Evolutionary conservation across 2,797 vertebrate genomes (phyloP).

Genomic region (Gymnoscopelus braueri): DNA sequence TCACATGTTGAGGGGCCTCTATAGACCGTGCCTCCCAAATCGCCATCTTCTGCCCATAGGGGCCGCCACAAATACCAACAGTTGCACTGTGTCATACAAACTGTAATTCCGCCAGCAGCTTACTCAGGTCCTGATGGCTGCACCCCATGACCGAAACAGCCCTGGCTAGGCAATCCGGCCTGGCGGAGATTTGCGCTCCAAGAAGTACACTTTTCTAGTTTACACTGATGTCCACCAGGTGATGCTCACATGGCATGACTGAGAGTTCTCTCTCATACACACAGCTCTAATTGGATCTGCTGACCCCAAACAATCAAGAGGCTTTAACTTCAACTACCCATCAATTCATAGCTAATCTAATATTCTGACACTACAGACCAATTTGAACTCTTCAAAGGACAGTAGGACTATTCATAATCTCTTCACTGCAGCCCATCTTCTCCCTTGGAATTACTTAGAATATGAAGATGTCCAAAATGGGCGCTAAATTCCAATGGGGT

Average conservation of each 20-base stretch:
- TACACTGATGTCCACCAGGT: neutral
- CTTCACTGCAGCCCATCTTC: neutral
- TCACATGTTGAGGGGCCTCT: too few relatives aligned
- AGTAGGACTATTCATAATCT: constrained; percentile 9
- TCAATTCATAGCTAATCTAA: constrained; percentile 20
- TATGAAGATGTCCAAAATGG: neutral
- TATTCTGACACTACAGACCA: constrained; percentile 12
- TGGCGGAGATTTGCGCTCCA: too few relatives aligned
- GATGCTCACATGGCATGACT: constrained; percentile 26
- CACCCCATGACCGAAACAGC: too few relatives aligned
- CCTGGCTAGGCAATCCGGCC: too few relatives aligned
- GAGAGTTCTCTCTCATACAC: neutral
- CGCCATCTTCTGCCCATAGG: too few relatives aligned
- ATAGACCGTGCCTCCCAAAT: too few relatives aligned
- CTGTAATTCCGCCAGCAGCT: too few relatives aligned
- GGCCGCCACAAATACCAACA: too few relatives aligned
- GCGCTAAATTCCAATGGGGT: too few relatives aligned
- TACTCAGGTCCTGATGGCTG: too few relatives aligned
- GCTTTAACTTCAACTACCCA: constrained; percentile 28
- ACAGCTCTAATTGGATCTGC: constrained; percentile 27
- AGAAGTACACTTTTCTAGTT: too few relatives aligned
- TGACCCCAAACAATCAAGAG: constrained; percentile 26
- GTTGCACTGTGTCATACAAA: too few relatives aligned
- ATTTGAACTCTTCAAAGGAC: constrained; percentile 13
- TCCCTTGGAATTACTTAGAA: neutral